Percentiles rank a stretch among this genome's conserved stretches.
Evolutionary conservation across 2,113 vertebrate genomes (phyloP).

Genomic region (Galemys pyrenaicus): DNA sequence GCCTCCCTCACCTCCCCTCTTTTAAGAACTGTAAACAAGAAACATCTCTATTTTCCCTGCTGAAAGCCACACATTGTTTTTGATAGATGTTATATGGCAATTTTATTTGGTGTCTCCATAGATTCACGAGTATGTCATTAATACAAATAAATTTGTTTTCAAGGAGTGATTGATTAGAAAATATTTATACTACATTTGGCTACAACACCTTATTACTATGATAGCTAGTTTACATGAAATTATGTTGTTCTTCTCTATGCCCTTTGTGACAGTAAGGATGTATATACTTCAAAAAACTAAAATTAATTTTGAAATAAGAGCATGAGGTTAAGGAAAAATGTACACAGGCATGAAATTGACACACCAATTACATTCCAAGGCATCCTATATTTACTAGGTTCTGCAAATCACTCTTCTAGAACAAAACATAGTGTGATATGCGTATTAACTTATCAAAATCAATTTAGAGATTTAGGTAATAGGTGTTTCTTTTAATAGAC

Average conservation of each 20-base stretch:
- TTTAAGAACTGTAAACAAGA: background rate
- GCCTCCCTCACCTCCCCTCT: background rate
- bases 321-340: slow-evolving; percentile 12
- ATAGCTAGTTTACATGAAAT: background rate
- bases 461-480: slow-evolving; percentile 37
- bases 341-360: background rate
- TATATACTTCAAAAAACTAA: background rate
- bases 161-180: slow-evolving; percentile 9
- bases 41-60: background rate
- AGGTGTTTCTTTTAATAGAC: background rate
- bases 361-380: background rate
- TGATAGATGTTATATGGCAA: background rate
- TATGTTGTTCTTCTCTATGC: background rate
- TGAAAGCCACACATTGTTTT: background rate
- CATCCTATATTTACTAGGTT: background rate
- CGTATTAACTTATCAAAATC: slow-evolving; percentile 27
- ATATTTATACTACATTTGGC: background rate
- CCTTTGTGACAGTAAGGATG: background rate
- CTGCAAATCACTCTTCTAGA: background rate
- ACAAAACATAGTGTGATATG: background rate
- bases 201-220: background rate
- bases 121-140: background rate
- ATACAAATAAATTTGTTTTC: slow-evolving; percentile 19
- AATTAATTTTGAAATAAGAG: slow-evolving; percentile 23
- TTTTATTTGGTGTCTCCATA: background rate